Evolutionary conservation across 1,140 invertebrate species (phyloP), one percentile per base, ranked within the genome.

Genomic region (Drepana arcuata): DNA sequence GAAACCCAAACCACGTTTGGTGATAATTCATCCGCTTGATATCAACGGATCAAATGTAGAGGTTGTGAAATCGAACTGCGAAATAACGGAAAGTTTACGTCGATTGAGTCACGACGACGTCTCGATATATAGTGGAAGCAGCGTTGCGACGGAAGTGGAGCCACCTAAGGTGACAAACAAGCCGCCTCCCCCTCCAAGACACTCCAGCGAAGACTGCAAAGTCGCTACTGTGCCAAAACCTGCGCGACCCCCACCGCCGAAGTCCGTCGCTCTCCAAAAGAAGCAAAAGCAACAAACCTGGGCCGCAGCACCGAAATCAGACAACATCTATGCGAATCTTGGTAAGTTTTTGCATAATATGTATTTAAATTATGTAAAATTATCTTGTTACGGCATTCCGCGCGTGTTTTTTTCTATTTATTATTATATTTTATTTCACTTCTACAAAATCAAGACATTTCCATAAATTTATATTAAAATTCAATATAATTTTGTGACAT

Each of bases 21-120:
- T 95, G 26, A 96, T 96, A 30, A 93, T 95, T 46, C 94, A 96
- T 86, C 94, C 94, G 7, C 81, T 93, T 33, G 93, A 96, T 51
- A 84, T 95, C 10, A 93, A 94, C 69, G 91, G 91, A 7, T 89
- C 90, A 1, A 90, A 83, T 12, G 91, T 93, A 0, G 90, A 94
- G 61, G 92, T 94, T 1, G 85, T 94, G 23, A 88, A 89, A 53
- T 86, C 86, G 27, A 87, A 88, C 53, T 75, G 79, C 39, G 77
- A 85, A 44, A 58, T 70, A 21, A 74, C 66, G 10, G 77, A 68
- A 21, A 66, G 84, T 9, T 79, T 86, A 28, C 67, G 84, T 16
- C 50, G 77, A 48, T 72, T 68, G 59, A 72, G 81, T 41, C 50
- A 87, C 53, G 61, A 83, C 41, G 68, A 74, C 16, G 74, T 68